Evolutionary conservation across 1,140 invertebrate genomes (phyloP).

Genomic region (Drosophila sp.): DNA sequence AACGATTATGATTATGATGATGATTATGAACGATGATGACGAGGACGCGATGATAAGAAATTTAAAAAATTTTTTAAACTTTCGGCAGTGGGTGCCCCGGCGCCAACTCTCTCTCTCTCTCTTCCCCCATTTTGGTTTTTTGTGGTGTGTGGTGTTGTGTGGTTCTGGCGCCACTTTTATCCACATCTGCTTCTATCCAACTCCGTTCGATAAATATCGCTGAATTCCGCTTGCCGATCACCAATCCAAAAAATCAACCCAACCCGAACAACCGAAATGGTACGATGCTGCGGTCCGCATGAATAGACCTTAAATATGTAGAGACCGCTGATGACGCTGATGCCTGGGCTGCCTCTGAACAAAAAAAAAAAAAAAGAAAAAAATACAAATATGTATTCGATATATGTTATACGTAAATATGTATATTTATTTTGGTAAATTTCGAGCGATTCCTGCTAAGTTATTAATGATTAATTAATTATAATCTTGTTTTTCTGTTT

Average conservation of each 20-base stretch:
- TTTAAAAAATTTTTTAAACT: too few species aligned
- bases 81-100: neutral
- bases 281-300: neutral
- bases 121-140: neutral
- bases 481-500: neutral
- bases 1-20: neutral
- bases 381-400: neutral
- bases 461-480: neutral
- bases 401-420: neutral
- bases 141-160: too few species aligned
- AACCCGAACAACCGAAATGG: neutral
- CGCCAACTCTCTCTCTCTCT: neutral
- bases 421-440: constrained; percentile 10
- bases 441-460: constrained; percentile 18
- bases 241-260: constrained; percentile 5
- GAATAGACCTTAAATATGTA: neutral
- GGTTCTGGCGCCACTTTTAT: neutral
- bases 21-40: neutral
- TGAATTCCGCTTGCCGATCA: constrained; percentile 17
- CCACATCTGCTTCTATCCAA: constrained; percentile 4
- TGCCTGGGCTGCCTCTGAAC: constrained; percentile 13
- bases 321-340: neutral
- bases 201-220: constrained; percentile 1
- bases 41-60: neutral
- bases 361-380: constrained; percentile 7